Percentiles rank a stretch among this genome's conserved stretches.
Evolutionary conservation across 1,140 invertebrate genomes (phyloP).

Genomic region (Tetragonula clypearis): DNA sequence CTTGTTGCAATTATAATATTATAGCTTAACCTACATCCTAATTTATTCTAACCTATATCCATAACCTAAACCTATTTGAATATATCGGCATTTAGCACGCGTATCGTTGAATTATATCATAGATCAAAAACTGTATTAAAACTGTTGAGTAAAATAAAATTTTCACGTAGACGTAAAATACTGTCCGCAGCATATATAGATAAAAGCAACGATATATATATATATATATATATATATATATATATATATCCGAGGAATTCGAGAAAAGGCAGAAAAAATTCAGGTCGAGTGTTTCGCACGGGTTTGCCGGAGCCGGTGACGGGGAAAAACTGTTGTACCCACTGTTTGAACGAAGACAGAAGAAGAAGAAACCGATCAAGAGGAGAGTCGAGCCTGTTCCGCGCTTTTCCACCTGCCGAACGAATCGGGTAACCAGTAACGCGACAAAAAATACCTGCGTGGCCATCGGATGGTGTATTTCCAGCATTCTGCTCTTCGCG

Average conservation of each 20-base stretch:
- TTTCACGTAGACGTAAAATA: too few relatives aligned
- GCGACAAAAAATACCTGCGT: background rate
- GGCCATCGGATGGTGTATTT: background rate
- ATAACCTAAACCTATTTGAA: too few relatives aligned
- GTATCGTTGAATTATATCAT: too few relatives aligned
- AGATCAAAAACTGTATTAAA: too few relatives aligned
- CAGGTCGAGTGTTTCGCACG: conserved; percentile 19
- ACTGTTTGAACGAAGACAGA: background rate
- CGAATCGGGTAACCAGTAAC: conserved; percentile 32
- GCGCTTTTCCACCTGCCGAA: conserved; percentile 11
- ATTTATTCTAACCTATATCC: too few relatives aligned
- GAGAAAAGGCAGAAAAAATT: background rate
- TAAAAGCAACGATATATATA: conserved; percentile 5
- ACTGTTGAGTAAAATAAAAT: too few relatives aligned
- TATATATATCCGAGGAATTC: background rate
- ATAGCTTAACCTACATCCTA: too few relatives aligned
- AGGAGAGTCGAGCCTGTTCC: conserved; percentile 8
- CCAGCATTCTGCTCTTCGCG: conserved; percentile 9
- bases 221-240: too few relatives aligned
- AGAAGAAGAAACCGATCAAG: conserved; percentile 16
- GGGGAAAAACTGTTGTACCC: background rate
- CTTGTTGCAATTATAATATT: too few relatives aligned
- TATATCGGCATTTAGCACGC: too few relatives aligned
- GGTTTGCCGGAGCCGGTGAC: background rate
- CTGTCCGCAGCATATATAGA: too few relatives aligned